Percentiles rank a stretch among this genome's conserved stretches.
Evolutionary conservation across 2,888 invertebrate genomes (phyloP).

Genomic region (Epiperipatus broadwayi): DNA sequence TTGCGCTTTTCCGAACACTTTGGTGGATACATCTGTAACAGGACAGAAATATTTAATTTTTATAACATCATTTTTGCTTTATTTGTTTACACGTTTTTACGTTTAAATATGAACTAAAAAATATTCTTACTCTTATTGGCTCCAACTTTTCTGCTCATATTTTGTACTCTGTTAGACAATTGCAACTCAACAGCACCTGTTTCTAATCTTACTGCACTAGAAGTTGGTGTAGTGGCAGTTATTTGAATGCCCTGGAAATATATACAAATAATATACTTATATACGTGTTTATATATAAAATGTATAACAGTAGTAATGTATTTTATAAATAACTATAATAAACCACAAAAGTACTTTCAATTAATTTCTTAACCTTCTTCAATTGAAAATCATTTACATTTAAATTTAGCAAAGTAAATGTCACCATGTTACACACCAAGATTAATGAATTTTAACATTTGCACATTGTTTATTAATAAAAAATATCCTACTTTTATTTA

Average conservation of each 20-base stretch:
- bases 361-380: too few relatives aligned
- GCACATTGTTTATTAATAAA: too few relatives aligned
- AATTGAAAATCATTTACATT: too few relatives aligned
- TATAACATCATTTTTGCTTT: too few relatives aligned
- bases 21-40: slow-evolving; percentile 16
- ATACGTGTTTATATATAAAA: neutral
- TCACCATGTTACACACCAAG: too few relatives aligned
- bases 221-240: slow-evolving; percentile 93
- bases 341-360: slow-evolving; percentile 7
- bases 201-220: slow-evolving; percentile 84
- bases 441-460: too few relatives aligned
- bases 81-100: too few relatives aligned
- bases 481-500: too few relatives aligned
- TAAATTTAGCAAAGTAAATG: too few relatives aligned
- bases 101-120: too few relatives aligned
- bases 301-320: neutral
- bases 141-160: too few relatives aligned
- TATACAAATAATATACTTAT: slow-evolving; percentile 9
- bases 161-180: slow-evolving; percentile 79
- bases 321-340: slow-evolving; percentile 6
- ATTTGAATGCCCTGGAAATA: slow-evolving; percentile 60
- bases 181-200: slow-evolving; percentile 84
- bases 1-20: slow-evolving; percentile 41
- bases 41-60: slow-evolving; percentile 6
- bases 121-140: too few relatives aligned